Base-by-base conservation (phyloP, 1,140 invertebrate genomes). In the Zaprionus ghesquierei region DNA sequence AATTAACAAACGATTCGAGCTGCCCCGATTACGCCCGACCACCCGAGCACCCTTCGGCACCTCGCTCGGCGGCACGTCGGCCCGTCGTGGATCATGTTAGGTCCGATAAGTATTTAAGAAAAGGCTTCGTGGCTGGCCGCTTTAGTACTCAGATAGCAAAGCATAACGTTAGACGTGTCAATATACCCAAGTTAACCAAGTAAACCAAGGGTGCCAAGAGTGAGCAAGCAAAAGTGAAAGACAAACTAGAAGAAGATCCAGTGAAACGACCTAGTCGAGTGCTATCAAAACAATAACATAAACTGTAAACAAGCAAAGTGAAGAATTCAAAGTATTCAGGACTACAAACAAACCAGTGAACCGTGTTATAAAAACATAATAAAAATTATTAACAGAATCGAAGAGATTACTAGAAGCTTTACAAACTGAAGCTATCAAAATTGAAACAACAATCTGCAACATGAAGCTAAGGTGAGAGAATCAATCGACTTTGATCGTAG, bases 1-100 rank as follows among this genome's bases (percentile, higher is more conserved):
- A 89, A 89, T 89, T 89, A 89, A 89, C 84, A 89, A 89, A 84
- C 85, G 85, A 87, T 87, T 87, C 79, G 20, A 54, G 56, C 61
- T 75, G 69, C 69, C 50, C 35, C 35, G 35, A 41, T 41, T 41
- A 41, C n/a, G 15, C n/a, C n/a, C 35, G 35, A 41, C 35, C n/a
- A 6, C 9, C 6, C 10, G 41, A 46, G 12, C 41, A 22, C 18
- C 18, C 9, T 9, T 46, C 41, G 41, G 41, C 41, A 3, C 3
- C 3, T n/a, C n/a, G 9, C 2, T 41, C 35, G 35, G 35, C 35
- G 6, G 35, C 35, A 41, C 35, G 35, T 41, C 35, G 35, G 35
- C 35, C 15, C 41, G 33, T 46, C 18, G 18, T 20, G 41, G 41
- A 46, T 46, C 22, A 51, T n/a, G 49, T 13, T 20, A 5, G 25